phyloP scores from a whole-genome alignment of 2,888 invertebrate species.

The Diadegma fenestrale region DNA sequence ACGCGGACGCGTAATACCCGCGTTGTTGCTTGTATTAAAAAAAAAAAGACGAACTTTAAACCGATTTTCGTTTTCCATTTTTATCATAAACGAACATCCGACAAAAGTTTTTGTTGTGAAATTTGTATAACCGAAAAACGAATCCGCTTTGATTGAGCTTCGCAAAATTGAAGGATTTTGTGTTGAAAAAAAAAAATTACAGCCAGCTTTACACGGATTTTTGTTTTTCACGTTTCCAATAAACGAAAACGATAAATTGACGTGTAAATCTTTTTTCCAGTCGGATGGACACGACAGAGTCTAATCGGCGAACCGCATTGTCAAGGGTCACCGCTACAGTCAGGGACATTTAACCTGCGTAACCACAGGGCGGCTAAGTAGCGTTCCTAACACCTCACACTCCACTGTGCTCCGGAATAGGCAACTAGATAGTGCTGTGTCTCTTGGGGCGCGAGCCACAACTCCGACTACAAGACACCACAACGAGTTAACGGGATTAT shows the following conservation, averaged over 20 bases:
- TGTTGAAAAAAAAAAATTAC: no score
- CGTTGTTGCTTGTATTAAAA: no score
- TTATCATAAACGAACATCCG: no score
- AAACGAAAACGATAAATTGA: neutral
- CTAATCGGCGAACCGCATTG: slow-evolving; percentile 1
- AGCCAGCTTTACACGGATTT: no score
- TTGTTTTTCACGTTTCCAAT: no score
- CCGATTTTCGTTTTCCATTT: no score
- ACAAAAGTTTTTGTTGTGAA: no score
- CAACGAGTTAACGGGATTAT: slow-evolving; percentile 3
- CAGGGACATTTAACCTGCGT: slow-evolving; percentile 13
- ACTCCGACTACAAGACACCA: slow-evolving; percentile 14
- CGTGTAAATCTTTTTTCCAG: neutral
- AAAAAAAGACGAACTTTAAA: no score
- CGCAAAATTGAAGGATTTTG: no score
- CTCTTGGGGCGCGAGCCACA: neutral
- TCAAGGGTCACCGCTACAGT: slow-evolving; percentile 10
- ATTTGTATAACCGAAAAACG: no score
- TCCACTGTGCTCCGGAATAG: neutral
- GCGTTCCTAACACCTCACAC: slow-evolving; percentile 2
- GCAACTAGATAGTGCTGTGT: slow-evolving; percentile 3
- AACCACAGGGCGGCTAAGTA: neutral
- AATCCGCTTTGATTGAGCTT: no score
- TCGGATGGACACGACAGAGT: neutral
- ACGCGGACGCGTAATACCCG: no score